Evolutionary conservation across 2,888 invertebrate species (phyloP).

Genomic region (Stenurella melanura): DNA sequence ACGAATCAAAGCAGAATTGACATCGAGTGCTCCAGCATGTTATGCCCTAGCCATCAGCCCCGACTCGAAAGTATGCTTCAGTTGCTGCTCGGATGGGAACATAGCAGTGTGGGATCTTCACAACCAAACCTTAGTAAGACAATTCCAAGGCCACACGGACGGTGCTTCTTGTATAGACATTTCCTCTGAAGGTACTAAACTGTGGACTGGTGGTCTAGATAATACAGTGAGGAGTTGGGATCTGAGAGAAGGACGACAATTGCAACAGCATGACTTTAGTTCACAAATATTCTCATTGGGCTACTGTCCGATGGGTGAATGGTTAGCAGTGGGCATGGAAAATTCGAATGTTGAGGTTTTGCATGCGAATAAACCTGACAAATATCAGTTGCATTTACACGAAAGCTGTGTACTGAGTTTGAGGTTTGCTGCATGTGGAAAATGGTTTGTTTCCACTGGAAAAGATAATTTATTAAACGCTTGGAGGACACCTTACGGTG

Average conservation of each 20-base stretch:
- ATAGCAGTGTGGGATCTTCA: slow-evolving; percentile 97
- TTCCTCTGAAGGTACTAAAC: slow-evolving; percentile 81
- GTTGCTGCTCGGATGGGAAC: slow-evolving; percentile 98
- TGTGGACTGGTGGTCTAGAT: slow-evolving; percentile 84
- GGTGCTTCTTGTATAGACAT: slow-evolving; percentile 97
- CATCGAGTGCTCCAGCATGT: slow-evolving; percentile 95
- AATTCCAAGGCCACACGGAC: slow-evolving; percentile 97
- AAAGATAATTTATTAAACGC: slow-evolving; percentile 98
- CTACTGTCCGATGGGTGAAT: slow-evolving; percentile 97
- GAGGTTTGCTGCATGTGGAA: slow-evolving; percentile 95
- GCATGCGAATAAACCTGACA: slow-evolving; percentile 92
- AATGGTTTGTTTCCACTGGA: slow-evolving; percentile 99
- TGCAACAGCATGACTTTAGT: slow-evolving; percentile 96
- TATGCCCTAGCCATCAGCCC: slow-evolving; percentile 98
- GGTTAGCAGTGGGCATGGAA: slow-evolving; percentile 99
- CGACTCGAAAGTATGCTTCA: slow-evolving; percentile 98
- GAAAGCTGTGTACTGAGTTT: slow-evolving; percentile 97
- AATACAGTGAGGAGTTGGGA: slow-evolving; percentile 99
- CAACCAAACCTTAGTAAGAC: slow-evolving; percentile 92
- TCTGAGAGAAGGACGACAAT: slow-evolving; percentile 91
- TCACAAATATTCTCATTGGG: slow-evolving; percentile 89
- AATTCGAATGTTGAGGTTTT: slow-evolving; percentile 97
- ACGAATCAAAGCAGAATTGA: slow-evolving; percentile 92
- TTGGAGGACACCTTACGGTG: slow-evolving; percentile 98
- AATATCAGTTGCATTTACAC: slow-evolving; percentile 96